These are phyloP conservation scores for Nesogale talazaci DNA, from an alignment of 2,113 vertebrate genomes.

Conservation along the genomic window DNA sequence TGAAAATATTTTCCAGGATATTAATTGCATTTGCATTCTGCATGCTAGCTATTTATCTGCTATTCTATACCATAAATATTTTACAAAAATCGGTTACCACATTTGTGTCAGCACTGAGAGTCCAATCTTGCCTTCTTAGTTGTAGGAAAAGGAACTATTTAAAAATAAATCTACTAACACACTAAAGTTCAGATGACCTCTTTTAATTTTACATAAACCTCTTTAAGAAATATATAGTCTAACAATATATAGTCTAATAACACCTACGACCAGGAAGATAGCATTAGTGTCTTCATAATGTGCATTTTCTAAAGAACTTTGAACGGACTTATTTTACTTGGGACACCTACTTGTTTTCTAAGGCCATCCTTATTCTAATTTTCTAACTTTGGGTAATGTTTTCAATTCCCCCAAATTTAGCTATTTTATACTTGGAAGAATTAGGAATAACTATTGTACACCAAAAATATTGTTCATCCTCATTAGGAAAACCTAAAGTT, in stretches of 20 bases:
- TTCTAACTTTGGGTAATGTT: slow-evolving; percentile 53
- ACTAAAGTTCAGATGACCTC: slow-evolving; percentile 8
- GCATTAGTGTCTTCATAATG: slow-evolving; percentile 46
- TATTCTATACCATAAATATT: slow-evolving; percentile 82
- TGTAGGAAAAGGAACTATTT: background rate
- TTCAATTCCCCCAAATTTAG: slow-evolving; percentile 39
- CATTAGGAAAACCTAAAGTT: slow-evolving; percentile 29
- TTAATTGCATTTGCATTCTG: slow-evolving; percentile 77
- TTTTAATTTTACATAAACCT: slow-evolving; percentile 51
- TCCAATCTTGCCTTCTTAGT: slow-evolving; percentile 74
- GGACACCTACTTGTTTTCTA: background rate
- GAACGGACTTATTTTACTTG: slow-evolving; percentile 63
- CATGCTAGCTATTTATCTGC: slow-evolving; percentile 73
- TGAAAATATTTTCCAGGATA: slow-evolving; percentile 74
- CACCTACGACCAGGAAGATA: background rate
- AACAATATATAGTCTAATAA: slow-evolving; percentile 19
- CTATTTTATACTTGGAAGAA: slow-evolving; percentile 22
- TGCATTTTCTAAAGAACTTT: slow-evolving; percentile 65
- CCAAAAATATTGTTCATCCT: background rate
- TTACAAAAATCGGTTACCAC: slow-evolving; percentile 75
- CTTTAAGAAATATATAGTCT: slow-evolving; percentile 35
- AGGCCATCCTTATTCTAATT: slow-evolving; percentile 53
- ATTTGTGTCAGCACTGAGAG: slow-evolving; percentile 73
- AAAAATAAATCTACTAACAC: slow-evolving; percentile 15
- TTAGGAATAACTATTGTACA: background rate